Conservation (phyloP, 2,888 invertebrate species). For the Timema podura region DNA sequence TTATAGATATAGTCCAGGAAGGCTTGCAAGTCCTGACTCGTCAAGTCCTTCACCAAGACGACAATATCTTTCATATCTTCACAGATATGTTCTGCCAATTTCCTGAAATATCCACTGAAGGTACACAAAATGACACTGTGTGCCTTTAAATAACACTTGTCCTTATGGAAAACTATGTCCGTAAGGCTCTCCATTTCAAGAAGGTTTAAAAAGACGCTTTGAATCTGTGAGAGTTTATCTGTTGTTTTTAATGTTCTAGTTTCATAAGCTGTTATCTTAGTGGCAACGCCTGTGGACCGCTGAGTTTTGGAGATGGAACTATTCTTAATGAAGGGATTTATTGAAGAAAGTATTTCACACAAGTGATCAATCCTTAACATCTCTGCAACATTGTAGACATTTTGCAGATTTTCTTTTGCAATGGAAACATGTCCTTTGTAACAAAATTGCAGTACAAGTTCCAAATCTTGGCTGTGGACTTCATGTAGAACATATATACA, state of each 20-base stretch:
- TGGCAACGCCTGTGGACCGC: constrained; percentile 6
- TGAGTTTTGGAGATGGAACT: no score
- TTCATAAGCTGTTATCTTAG: constrained; percentile 13
- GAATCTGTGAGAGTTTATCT: background rate
- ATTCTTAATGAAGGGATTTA: constrained; percentile 10
- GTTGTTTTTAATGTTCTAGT: background rate
- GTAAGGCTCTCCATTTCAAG: constrained; percentile 26
- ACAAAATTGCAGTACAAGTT: constrained; percentile 29
- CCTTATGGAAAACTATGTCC: constrained; percentile 24
- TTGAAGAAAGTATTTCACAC: constrained; percentile 17
- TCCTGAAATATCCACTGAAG: constrained; percentile 28
- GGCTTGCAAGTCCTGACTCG: constrained; percentile 18
- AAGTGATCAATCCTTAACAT: constrained; percentile 26
- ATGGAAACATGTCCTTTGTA: constrained; percentile 25
- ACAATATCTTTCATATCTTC: constrained; percentile 23
- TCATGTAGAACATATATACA: constrained; percentile 25
- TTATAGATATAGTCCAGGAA: constrained; percentile 29
- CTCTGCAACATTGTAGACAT: constrained; percentile 24
- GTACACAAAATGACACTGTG: constrained; percentile 27
- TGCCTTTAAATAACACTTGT: constrained; percentile 23
- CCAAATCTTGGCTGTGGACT: constrained; percentile 24
- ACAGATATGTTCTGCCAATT: constrained; percentile 18
- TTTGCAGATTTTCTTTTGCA: constrained; percentile 8
- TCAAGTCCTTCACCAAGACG: constrained; percentile 23
- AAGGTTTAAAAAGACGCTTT: constrained; percentile 20